Conservation (phyloP, 1,140 invertebrate species). For the Temnothorax curvispinosus region DNA sequence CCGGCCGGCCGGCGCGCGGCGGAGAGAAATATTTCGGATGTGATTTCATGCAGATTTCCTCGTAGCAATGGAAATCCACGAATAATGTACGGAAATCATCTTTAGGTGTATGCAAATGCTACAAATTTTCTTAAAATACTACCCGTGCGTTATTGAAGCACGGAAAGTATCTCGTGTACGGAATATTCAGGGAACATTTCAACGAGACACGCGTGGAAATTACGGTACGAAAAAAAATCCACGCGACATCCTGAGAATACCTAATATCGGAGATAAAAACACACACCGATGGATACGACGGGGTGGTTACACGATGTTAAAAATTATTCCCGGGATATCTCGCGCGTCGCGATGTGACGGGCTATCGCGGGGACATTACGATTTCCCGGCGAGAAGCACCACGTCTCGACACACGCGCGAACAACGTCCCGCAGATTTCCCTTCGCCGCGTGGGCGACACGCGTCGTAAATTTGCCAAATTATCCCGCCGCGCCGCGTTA, state of each 20-base stretch:
- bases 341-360: background rate
- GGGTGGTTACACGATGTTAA: no score
- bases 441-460: background rate
- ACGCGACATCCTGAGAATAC: background rate
- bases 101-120: background rate
- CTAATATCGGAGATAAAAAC: background rate
- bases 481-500: background rate
- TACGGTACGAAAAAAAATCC: constrained; percentile 7
- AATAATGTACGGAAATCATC: background rate
- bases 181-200: background rate
- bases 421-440: background rate
- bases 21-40: background rate
- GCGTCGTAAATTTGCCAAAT: constrained; percentile 23
- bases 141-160: background rate
- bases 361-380: background rate
- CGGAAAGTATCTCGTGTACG: background rate
- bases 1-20: background rate
- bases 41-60: constrained; percentile 7
- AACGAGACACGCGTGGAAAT: background rate
- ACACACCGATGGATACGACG: background rate
- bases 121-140: constrained; percentile 4
- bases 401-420: background rate
- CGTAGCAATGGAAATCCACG: background rate
- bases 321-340: constrained; percentile 17
- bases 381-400: background rate